Conservation (phyloP, 2,113 vertebrate genomes). For the Scophthalmus maximus region DNA sequence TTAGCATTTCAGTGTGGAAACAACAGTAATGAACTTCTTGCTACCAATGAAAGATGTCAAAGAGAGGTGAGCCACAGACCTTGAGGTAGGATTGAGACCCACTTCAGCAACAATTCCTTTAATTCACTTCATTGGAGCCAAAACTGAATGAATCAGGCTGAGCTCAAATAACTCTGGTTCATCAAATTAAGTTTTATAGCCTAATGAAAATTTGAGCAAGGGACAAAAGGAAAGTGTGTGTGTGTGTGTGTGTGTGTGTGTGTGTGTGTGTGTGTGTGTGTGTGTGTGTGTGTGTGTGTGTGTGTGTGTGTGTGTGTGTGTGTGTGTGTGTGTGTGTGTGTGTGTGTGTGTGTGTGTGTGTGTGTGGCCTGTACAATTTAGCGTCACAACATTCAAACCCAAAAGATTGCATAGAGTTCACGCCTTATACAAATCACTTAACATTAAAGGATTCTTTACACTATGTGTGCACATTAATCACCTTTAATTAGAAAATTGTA, state of each 20-base stretch:
- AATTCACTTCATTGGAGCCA: slow-evolving; percentile 36
- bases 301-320: neutral
- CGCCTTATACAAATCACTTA: neutral
- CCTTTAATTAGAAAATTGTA: too few species aligned
- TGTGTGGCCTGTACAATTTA: too few species aligned
- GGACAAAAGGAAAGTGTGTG: slow-evolving; percentile 40
- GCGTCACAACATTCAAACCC: neutral
- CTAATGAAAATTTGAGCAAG: slow-evolving; percentile 32
- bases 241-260: neutral
- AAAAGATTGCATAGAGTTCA: neutral
- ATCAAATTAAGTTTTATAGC: slow-evolving; percentile 41
- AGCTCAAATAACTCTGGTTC: slow-evolving; percentile 44
- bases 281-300: neutral
- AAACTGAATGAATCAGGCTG: slow-evolving; percentile 37
- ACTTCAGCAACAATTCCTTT: slow-evolving; percentile 57
- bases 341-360: neutral
- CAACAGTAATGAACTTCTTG: slow-evolving; percentile 62
- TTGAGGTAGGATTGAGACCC: slow-evolving; percentile 62
- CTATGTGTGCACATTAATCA: too few species aligned
- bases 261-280: neutral
- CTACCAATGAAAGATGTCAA: slow-evolving; percentile 49
- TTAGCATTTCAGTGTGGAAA: slow-evolving; percentile 39
- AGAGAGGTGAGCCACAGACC: slow-evolving; percentile 48
- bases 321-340: neutral
- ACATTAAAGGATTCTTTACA: neutral